Evolutionary conservation across 2,888 invertebrate genomes (phyloP).

Genomic region (Notodonta dromedarius): DNA sequence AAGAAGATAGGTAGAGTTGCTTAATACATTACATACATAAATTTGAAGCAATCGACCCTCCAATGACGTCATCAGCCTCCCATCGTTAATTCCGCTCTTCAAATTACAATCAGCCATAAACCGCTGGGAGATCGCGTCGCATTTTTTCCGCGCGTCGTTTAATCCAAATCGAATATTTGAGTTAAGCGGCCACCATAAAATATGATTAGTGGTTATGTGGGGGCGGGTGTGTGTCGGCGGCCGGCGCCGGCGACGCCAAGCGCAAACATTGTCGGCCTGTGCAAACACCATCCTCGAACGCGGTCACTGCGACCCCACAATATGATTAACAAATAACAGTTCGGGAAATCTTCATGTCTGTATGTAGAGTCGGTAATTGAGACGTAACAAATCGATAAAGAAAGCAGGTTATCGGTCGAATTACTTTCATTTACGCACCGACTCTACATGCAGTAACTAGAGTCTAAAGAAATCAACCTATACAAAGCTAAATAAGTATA

Average conservation of each 20-base stretch:
- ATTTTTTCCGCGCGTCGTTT: constrained; percentile 59
- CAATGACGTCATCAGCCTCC: constrained; percentile 2
- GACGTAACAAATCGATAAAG: background rate
- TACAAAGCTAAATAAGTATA: too few relatives aligned
- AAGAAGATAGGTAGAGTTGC: background rate
- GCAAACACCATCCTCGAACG: constrained; percentile 54
- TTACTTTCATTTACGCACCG: background rate
- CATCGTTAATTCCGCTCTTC: constrained; percentile 11
- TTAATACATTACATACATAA: background rate
- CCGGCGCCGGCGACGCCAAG: constrained; percentile 59
- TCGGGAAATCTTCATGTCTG: constrained; percentile 45
- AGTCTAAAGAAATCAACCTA: too few relatives aligned
- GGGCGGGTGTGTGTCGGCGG: constrained; percentile 35
- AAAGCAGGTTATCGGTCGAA: background rate
- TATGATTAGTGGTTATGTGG: constrained; percentile 76
- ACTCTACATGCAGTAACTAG: background rate
- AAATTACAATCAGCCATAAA: constrained; percentile 39
- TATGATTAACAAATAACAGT: constrained; percentile 64
- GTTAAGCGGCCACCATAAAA: constrained; percentile 74
- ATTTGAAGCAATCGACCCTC: background rate
- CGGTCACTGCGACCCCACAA: constrained; percentile 43
- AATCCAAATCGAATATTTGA: constrained; percentile 71
- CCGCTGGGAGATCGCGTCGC: constrained; percentile 30
- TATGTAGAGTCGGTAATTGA: constrained; percentile 18
- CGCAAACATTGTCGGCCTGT: constrained; percentile 64